A percentile compares a stretch with the other conserved stretches of the same genome.
Conservation (phyloP, 2,113 vertebrate genomes). For the Leptobrachium ailaonicum region DNA sequence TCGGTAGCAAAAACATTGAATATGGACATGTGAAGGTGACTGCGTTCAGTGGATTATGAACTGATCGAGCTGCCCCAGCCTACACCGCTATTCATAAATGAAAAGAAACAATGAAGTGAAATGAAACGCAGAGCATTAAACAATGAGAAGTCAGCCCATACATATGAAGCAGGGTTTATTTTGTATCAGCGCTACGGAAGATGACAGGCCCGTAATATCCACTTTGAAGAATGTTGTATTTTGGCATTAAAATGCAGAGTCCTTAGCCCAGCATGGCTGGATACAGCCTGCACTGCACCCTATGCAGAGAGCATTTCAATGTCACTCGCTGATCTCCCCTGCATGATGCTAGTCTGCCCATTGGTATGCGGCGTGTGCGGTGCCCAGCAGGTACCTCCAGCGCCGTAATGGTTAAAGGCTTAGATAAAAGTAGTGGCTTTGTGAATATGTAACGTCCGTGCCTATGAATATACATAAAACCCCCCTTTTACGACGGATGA, state of each 20-base stretch:
- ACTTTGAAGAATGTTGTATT: constrained; percentile 54
- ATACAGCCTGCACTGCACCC: constrained; percentile 55
- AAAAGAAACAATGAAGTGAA: constrained; percentile 53
- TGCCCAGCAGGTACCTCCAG: background rate
- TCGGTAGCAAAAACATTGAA: background rate
- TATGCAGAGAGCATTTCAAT: constrained; percentile 62
- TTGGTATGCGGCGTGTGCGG: background rate
- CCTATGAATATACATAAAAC: background rate
- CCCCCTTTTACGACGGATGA: background rate
- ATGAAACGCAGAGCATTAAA: constrained; percentile 37
- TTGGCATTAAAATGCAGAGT: constrained; percentile 63
- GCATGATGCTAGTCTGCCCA: background rate
- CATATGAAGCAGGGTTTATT: constrained; percentile 54
- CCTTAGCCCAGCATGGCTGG: constrained; percentile 51
- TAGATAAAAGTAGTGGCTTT: background rate
- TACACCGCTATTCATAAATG: constrained; percentile 42
- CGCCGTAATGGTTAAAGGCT: constrained; percentile 8
- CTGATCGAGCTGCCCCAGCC: constrained; percentile 34
- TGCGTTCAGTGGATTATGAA: constrained; percentile 35
- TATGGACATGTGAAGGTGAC: constrained; percentile 30
- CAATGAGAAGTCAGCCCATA: constrained; percentile 52
- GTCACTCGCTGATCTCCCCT: constrained; percentile 54
- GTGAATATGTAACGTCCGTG: background rate
- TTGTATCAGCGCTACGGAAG: constrained; percentile 46
- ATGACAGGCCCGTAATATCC: constrained; percentile 62